Evolutionary conservation across 2,113 vertebrate species (phyloP), one percentile per base, ranked within the genome.

Genomic region (Myotis davidii): DNA sequence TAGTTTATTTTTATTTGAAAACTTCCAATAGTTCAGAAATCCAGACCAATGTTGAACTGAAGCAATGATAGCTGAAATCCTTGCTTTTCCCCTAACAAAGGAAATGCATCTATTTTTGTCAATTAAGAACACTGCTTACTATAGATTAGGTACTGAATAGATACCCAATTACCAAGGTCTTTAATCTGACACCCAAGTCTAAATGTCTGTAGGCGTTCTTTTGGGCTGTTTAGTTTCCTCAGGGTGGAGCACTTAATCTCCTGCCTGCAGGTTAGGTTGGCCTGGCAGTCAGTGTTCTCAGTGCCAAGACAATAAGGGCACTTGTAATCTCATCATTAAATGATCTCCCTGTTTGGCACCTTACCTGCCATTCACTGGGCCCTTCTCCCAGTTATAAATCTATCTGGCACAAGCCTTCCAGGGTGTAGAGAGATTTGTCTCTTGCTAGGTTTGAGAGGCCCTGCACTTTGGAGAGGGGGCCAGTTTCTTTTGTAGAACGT

Each of bases 1-100:
- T 89, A 79, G 20, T 32, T 79, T n/a, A n/a, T 93, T 92, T 89
- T 37, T 56, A 65, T 17, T 61, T 88, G 23, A 73, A 88, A 74
- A 2, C 17, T 52, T 77, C 81, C 70, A n/a, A 69, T 64, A 61
- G 34, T 70, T 94, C 20, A 89, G 74, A 89, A 70, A 42, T 81
- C 74, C 74, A 82, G 56, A 52, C 7, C 37, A 69, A 37, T 74
- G 42, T 52, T 56, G 32, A 90, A 69, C 9, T 32, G 73, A 95
- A 86, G 34, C 14, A 59, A 76, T 34, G 21, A 83, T 16, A 73
- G n/a, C 29, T 64, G 65, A 54, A 74, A 88, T 79, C 17, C n/a
- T 88, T 94, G 34, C 54, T 81, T 85, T 85, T 27, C 3, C 37
- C 1, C 9, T 45, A 14, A 76, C 37, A 88, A 21, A 77, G 21